Conservation (phyloP, 1,140 invertebrate genomes). For the Ostrea denselamellosa region DNA sequence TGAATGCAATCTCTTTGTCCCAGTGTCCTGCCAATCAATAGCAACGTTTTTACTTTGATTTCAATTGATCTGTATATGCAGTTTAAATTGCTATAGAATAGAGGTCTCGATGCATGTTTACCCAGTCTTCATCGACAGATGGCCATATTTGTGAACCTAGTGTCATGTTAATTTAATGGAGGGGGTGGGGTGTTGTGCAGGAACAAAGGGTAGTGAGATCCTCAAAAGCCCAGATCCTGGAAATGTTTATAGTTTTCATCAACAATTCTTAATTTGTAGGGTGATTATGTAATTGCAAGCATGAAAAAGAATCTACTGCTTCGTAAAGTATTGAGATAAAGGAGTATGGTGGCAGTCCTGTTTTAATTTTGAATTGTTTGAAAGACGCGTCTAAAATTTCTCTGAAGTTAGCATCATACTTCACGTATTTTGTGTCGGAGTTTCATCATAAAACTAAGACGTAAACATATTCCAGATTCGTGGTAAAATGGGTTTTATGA, state of each 20-base stretch:
- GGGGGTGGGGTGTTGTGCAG: neutral
- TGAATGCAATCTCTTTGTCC: neutral
- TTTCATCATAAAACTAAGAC: neutral
- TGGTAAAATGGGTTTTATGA: neutral
- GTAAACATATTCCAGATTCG: conserved; percentile 29
- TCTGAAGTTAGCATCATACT: neutral
- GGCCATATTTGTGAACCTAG: neutral
- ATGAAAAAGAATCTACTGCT: neutral
- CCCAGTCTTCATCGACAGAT: neutral
- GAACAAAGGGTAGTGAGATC: neutral
- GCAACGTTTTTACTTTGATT: conserved; percentile 8
- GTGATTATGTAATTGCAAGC: neutral
- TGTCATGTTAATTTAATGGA: neutral
- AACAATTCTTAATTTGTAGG: neutral
- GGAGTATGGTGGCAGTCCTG: neutral
- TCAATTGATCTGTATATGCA: conserved; percentile 21
- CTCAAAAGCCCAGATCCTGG: neutral
- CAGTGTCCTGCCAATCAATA: conserved; percentile 14
- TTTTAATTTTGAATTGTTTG: neutral
- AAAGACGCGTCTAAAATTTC: neutral
- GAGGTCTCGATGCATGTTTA: neutral
- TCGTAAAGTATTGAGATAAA: neutral
- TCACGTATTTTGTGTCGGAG: neutral
- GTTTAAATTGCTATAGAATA: neutral
- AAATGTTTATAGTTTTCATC: conserved; percentile 16